phyloP scores from a whole-genome alignment of 30 jellyfish, hydroid and myxozoan genomes.

The Morbakka virulenta region DNA sequence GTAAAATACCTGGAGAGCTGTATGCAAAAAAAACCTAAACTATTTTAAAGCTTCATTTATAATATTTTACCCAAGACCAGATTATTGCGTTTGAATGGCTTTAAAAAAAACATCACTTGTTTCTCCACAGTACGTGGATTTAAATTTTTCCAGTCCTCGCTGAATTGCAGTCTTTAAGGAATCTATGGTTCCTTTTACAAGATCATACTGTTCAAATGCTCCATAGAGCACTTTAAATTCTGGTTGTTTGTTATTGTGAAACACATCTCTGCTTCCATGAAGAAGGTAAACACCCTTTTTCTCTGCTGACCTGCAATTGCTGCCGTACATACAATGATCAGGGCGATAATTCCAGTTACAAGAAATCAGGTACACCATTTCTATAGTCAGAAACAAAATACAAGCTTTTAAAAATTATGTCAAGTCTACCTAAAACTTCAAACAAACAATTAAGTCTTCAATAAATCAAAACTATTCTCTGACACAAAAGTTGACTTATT shows the following conservation, averaged over 20 bases:
- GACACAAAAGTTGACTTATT: too few relatives aligned
- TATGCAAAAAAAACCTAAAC: too few relatives aligned
- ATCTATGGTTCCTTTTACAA: conserved; percentile 11
- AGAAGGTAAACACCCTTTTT: conserved; percentile 63
- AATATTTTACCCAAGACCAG: too few relatives aligned
- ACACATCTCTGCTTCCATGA: conserved; percentile 83
- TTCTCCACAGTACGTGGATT: conserved; percentile 65
- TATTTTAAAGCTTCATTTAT: too few relatives aligned
- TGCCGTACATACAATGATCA: conserved; percentile 87
- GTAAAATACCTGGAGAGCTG: too few relatives aligned
- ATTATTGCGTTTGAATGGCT: too few relatives aligned
- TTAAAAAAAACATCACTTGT: too few relatives aligned
- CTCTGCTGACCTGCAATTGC: conserved; percentile 61
- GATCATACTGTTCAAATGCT: conserved; percentile 30
- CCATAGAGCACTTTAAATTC: conserved; percentile 70
- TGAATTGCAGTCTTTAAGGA: conserved; percentile 13
- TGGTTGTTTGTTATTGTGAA: conserved; percentile 68
- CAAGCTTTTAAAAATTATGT: not conserved
- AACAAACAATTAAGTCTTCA: not conserved
- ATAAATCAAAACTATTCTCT: not conserved
- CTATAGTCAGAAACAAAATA: not conserved
- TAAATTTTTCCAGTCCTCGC: conserved; percentile 26
- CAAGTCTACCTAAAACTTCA: not conserved
- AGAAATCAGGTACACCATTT: conserved; percentile 51
- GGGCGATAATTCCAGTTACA: conserved; percentile 95